Evolutionary conservation across 2,113 vertebrate genomes (phyloP), one percentile per base, ranked within the genome.

Genomic region (Cryptotis parvus): DNA sequence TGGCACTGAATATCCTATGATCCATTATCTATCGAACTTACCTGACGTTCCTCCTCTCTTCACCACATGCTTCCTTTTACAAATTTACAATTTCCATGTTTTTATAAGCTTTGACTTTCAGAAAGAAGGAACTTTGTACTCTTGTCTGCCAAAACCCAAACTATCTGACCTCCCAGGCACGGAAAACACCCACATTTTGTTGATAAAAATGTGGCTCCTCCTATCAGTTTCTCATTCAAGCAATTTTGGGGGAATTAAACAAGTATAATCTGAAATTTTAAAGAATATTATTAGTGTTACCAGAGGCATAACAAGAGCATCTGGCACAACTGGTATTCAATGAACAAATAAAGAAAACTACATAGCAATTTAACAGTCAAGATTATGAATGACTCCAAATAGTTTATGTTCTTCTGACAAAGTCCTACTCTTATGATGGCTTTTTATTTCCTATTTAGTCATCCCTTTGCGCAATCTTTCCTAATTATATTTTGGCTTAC

Each of bases 221-320:
- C 45, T 83, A 9, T 55, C 66, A 95, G 35, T 94, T 84, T 75
- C 37, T 93, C 68, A 78, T 68, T 91, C 43, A 84, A 93, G 45
- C 69, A 87, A 94, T 93, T 77, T 75, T 33, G 74, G 41, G 22
- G 33, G 35, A 92, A 87, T 84, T 61, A 39, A 75, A 92, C 81
- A 77, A 66, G 63, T 70, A 78, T 82, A 77, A 93, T 84, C 72
- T 92, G 74, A 93, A 81, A 89, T 68, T 87, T 90, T 89, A 92
- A 88, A 84, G 76, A 79, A 68, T 87, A 87, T 92, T 93, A 91
- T 89, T 89, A 86, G 88, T 66, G 69, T 93, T 92, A 74, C 69
- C 78, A 93, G 94, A 95, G 73, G 92, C 55, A 75, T 35, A 86
- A 73, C 68, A 77, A 74, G 72, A 92, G 63, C 95, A 94, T 94